Base-by-base conservation (phyloP, 2,113 vertebrate genomes). In the Ellobius talpinus region DNA sequence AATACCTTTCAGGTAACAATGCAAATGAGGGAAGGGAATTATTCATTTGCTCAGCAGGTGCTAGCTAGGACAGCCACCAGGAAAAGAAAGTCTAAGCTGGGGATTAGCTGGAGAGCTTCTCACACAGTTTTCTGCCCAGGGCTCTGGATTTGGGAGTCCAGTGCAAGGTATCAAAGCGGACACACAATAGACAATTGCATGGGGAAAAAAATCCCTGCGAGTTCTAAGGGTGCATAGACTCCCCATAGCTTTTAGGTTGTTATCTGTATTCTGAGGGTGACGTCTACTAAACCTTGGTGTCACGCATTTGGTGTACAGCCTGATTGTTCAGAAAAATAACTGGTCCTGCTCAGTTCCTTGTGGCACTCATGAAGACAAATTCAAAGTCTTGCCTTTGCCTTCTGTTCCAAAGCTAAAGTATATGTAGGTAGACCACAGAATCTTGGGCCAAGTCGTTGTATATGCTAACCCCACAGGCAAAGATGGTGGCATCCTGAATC, bases 21-120 rank as follows among this genome's bases (percentile, higher is more conserved):
- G 86, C 91, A 98, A 98, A 97, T 95, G 87, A 98, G 90, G 91
- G 73, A 96, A 97, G 87, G 92, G 96, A 97, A 95, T 98, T 98
- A 94, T 90, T 97, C 78, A 78, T 33, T 87, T 70, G 92, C 97
- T 98, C 93, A 86, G 82, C 77, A 97, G 96, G 93, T 68, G 85
- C 70, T 45, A 88, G 94, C 79, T 45, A 90, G 95, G 90, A 97
- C 52, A 85, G 72, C 58, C 4, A 4, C 61, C 39, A 85, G 88
- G 87, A 96, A 95, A 47, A 77, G 63, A 5, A 96, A 24, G 31
- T 66, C 87, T 85, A 94, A 95, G 33, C 55, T 19, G 90, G 26
- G 84, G 82, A n/a, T 97, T 97, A 97, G 87, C 85, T 91, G 94
- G 2, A 91, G 96, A 93, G 14, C 66, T 68, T 87, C 91, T 16